Percentiles rank a stretch among this genome's conserved stretches.
These are phyloP conservation scores for Leuciscus idus DNA, from an alignment of 2,113 vertebrate genomes.

Conservation along the genomic window DNA sequence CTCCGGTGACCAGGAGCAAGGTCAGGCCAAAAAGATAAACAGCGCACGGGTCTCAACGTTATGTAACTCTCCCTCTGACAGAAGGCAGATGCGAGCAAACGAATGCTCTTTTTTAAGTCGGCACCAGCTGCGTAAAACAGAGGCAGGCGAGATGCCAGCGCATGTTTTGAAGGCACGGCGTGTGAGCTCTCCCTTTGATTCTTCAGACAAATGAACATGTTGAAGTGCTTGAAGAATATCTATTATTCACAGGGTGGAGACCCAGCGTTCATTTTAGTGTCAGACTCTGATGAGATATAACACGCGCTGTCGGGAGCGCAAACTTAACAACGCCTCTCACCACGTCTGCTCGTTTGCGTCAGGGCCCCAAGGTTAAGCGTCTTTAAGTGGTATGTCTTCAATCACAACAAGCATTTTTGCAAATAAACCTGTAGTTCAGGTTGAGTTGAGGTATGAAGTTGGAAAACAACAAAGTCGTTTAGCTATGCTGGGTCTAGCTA, in stretches of 20 bases:
- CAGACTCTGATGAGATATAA: conserved; percentile 40
- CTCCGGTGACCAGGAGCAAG: conserved; percentile 11
- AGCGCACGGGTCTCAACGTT: conserved; percentile 27
- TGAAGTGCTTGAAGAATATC: conserved; percentile 40
- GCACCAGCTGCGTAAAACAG: background rate
- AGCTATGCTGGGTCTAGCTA: background rate
- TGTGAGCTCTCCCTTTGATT: conserved; percentile 51
- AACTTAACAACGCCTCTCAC: conserved; percentile 27
- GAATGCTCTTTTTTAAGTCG: conserved; percentile 31
- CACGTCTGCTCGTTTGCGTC: background rate
- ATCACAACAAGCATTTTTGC: background rate
- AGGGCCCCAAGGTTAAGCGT: background rate
- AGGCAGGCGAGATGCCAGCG: conserved; percentile 34
- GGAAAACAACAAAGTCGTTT: background rate
- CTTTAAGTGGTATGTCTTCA: conserved; percentile 28
- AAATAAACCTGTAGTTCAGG: conserved; percentile 32
- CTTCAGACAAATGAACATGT: conserved; percentile 50
- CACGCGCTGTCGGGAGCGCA: background rate
- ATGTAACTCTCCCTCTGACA: conserved; percentile 24
- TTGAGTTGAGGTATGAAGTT: background rate
- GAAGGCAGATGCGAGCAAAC: conserved; percentile 34
- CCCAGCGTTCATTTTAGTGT: conserved; percentile 28
- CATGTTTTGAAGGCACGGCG: conserved; percentile 41
- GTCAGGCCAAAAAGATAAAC: conserved; percentile 50
- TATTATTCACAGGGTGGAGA: conserved; percentile 47